These are phyloP conservation scores for Drosophila elegans DNA, from an alignment of 1,140 invertebrate genomes.

Conservation along the genomic window DNA sequence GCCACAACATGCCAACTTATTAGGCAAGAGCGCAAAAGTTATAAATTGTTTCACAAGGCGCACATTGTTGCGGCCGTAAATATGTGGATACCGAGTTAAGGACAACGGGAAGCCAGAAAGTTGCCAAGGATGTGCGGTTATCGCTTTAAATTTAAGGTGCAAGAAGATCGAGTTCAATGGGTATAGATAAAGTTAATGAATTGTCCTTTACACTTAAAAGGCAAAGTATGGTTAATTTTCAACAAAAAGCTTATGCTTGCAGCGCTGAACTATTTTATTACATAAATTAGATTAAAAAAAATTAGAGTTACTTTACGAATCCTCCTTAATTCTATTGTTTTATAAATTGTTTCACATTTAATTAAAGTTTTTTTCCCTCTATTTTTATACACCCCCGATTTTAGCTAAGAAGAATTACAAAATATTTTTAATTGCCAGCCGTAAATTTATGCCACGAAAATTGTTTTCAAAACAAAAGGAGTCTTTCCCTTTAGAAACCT, in stretches of 20 bases:
- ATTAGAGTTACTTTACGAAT: too few relatives aligned
- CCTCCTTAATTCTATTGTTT: background rate
- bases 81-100: conserved; percentile 43
- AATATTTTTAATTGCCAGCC: conserved; percentile 56
- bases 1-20: conserved; percentile 82
- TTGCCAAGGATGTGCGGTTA: conserved; percentile 32
- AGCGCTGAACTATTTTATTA: too few relatives aligned
- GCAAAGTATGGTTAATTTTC: too few relatives aligned
- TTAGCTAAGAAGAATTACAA: conserved; percentile 39
- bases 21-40: conserved; percentile 81
- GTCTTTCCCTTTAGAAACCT: background rate
- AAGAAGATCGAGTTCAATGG: background rate
- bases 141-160: conserved; percentile 25
- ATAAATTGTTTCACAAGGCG: conserved; percentile 81
- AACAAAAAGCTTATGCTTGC: too few relatives aligned
- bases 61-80: conserved; percentile 68
- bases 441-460: conserved; percentile 52
- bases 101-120: conserved; percentile 58
- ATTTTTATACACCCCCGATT: background rate
- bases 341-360: conserved; percentile 34
- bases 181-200: background rate
- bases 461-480: conserved; percentile 59
- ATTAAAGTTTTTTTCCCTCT: conserved; percentile 22
- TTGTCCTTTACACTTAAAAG: too few relatives aligned
- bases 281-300: too few relatives aligned